Evolutionary conservation across 2,888 invertebrate species (phyloP).

Genomic region (Cremastinae sp.): DNA sequence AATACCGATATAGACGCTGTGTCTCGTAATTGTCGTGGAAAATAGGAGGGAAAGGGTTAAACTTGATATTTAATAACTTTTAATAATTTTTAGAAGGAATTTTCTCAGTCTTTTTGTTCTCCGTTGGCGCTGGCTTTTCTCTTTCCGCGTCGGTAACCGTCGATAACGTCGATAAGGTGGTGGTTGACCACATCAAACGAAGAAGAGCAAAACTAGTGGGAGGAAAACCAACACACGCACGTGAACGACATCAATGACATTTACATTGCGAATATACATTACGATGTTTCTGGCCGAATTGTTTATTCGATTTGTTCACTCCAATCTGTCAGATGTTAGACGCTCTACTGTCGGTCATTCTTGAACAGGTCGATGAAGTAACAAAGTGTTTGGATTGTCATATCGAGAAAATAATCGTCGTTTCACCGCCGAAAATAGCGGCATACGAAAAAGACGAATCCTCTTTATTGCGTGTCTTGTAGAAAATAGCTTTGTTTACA

Average conservation of each 20-base stretch:
- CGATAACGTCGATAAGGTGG: no score
- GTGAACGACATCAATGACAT: not conserved
- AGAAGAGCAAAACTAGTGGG: no score
- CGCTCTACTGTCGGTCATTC: constrained; percentile 8
- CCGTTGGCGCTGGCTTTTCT: no score
- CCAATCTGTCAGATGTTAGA: constrained; percentile 26
- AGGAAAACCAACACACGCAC: no score
- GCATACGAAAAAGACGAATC: constrained; percentile 38
- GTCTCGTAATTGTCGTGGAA: no score
- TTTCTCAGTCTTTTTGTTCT: no score
- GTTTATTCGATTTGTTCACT: constrained; percentile 37
- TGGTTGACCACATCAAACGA: no score
- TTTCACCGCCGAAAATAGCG: constrained; percentile 9
- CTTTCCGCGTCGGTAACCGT: no score
- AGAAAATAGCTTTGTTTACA: constrained; percentile 68
- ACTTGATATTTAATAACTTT: no score
- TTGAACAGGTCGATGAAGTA: constrained; percentile 24
- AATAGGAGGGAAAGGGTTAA: no score
- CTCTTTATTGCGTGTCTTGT: constrained; percentile 45
- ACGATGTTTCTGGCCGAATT: constrained; percentile 13
- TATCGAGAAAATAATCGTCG: not conserved
- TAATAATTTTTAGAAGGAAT: no score
- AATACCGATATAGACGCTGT: no score
- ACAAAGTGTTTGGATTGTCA: not conserved
- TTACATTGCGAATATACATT: not conserved